Percentiles rank a stretch among this genome's conserved stretches.
Conservation (phyloP, 1,140 invertebrate genomes). For the Heliconius hewitsoni region DNA sequence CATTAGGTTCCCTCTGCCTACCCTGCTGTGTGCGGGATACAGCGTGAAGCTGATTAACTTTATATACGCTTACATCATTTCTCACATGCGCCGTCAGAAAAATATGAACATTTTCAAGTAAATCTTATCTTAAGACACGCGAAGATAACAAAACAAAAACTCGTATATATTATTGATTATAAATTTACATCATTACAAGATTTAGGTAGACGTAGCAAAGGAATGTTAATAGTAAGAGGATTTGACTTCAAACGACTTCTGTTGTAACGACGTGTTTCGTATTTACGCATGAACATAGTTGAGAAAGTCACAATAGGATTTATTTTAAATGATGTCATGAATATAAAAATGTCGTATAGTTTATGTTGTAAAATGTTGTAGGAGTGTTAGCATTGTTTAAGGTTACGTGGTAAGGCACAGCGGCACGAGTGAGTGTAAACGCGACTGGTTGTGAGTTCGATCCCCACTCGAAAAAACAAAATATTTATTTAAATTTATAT, state of each 20-base stretch:
- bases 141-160: background rate
- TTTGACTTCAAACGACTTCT: constrained; percentile 17
- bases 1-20: too few relatives aligned
- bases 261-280: constrained; percentile 7
- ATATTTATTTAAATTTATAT: too few relatives aligned
- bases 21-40: too few relatives aligned
- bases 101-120: background rate
- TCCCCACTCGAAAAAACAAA: too few relatives aligned
- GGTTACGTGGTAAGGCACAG: background rate
- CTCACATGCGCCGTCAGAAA: background rate
- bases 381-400: background rate
- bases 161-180: background rate
- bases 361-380: background rate
- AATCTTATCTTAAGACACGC: background rate
- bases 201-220: background rate
- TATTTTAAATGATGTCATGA: background rate
- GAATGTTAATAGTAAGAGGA: constrained; percentile 21
- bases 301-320: background rate
- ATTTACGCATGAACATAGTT: background rate
- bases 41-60: too few relatives aligned
- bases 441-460: too few relatives aligned
- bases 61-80: too few relatives aligned
- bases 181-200: background rate
- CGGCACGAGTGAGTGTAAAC: too few relatives aligned
- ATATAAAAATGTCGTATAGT: background rate